Conservation (phyloP, 2,888 invertebrate species). For the Carpatolechia fugitivella region DNA sequence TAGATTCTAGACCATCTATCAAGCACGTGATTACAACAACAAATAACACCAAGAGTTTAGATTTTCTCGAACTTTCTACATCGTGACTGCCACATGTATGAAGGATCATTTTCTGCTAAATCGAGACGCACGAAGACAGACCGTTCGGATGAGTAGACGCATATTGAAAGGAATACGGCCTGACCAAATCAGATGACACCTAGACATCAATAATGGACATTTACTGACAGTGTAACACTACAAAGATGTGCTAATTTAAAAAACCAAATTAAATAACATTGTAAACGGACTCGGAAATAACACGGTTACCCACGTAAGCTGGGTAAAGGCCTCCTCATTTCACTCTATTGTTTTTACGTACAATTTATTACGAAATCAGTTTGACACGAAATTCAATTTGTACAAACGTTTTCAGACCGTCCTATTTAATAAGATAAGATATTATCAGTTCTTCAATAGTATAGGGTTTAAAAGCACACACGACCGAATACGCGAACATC, state of each 20-base stretch:
- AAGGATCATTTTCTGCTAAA: slow-evolving; percentile 9
- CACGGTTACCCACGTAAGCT: too few relatives aligned
- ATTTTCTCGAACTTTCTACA: slow-evolving; percentile 20
- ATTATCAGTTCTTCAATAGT: not conserved
- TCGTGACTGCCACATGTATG: slow-evolving; percentile 15
- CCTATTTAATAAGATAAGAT: not conserved
- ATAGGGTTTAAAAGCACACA: slow-evolving; percentile 1
- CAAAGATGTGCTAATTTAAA: too few relatives aligned
- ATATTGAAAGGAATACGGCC: not conserved
- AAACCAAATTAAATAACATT: too few relatives aligned
- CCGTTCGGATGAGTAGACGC: not conserved
- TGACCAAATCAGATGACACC: not conserved
- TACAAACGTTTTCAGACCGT: too few relatives aligned
- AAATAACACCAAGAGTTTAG: slow-evolving; percentile 8
- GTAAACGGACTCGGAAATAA: too few relatives aligned
- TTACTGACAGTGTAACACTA: too few relatives aligned
- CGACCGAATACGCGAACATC: slow-evolving; percentile 3
- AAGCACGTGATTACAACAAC: not conserved
- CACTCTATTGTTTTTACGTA: too few relatives aligned
- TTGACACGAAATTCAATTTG: too few relatives aligned
- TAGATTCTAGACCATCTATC: too few relatives aligned
- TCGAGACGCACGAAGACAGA: slow-evolving; percentile 11
- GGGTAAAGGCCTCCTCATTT: not conserved
- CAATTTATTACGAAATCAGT: too few relatives aligned
- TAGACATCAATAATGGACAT: too few relatives aligned